Percentiles rank a stretch among this genome's conserved stretches.
These are phyloP conservation scores for Xenopus laevis DNA, from an alignment of 2,113 vertebrate species.

Conservation along the genomic window DNA sequence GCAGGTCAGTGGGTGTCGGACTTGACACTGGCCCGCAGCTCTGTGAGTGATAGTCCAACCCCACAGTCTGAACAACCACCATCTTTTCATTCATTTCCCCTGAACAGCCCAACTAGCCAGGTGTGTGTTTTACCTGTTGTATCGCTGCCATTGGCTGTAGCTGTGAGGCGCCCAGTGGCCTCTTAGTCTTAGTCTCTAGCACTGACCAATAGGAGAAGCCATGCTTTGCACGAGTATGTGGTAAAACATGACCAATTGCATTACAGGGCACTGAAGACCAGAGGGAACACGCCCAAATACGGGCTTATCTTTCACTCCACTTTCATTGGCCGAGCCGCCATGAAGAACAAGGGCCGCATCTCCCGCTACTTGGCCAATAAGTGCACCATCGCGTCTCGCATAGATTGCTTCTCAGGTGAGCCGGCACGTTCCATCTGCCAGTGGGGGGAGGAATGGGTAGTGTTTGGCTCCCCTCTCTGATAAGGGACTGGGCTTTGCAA, in stretches of 20 bases:
- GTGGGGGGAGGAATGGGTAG: no score
- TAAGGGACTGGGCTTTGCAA: slow-evolving; percentile 51
- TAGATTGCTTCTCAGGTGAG: slow-evolving; percentile 95
- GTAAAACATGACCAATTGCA: background rate
- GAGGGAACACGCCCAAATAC: slow-evolving; percentile 94
- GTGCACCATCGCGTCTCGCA: slow-evolving; percentile 91
- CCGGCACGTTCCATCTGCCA: no score
- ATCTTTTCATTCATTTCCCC: slow-evolving; percentile 27
- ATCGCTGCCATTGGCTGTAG: no score
- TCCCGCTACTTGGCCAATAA: slow-evolving; percentile 97
- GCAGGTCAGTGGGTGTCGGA: slow-evolving; percentile 64
- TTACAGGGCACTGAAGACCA: slow-evolving; percentile 87
- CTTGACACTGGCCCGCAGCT: slow-evolving; percentile 26
- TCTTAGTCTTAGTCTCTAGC: no score
- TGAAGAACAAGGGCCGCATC: slow-evolving; percentile 96
- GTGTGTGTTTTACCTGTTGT: background rate
- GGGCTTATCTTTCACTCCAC: slow-evolving; percentile 97
- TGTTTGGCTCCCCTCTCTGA: no score
- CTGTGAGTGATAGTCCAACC: slow-evolving; percentile 56
- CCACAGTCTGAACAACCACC: slow-evolving; percentile 79
- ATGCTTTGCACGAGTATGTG: no score
- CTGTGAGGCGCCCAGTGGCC: no score
- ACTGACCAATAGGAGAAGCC: no score
- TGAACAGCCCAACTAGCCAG: slow-evolving; percentile 56
- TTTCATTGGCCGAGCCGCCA: slow-evolving; percentile 91